Evolutionary conservation across 2,888 invertebrate genomes (phyloP).

Genomic region (Eudemis profundana): DNA sequence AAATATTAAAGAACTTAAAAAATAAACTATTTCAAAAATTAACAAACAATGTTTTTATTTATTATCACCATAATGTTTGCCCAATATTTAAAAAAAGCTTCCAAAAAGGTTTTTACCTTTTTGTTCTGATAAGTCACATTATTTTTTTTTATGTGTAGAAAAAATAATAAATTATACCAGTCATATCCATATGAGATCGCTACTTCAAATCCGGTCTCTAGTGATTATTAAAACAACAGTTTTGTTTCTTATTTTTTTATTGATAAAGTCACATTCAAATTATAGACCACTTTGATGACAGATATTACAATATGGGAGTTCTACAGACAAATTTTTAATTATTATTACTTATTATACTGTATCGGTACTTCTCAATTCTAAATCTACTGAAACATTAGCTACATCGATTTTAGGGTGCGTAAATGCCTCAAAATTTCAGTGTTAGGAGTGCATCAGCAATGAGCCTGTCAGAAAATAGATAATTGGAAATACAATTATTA

Average conservation of each 20-base stretch:
- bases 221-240: conserved; percentile 45
- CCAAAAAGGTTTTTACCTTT: too few relatives aligned
- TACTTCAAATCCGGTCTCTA: too few relatives aligned
- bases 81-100: too few relatives aligned
- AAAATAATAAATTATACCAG: too few relatives aligned
- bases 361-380: conserved; percentile 81
- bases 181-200: too few relatives aligned
- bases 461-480: conserved; percentile 73
- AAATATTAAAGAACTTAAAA: too few relatives aligned
- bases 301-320: conserved; percentile 76
- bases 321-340: conserved; percentile 80
- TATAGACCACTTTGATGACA: conserved; percentile 83
- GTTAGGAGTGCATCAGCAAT: conserved; percentile 69
- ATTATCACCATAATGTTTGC: too few relatives aligned
- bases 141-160: too few relatives aligned
- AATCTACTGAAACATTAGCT: conserved; percentile 77
- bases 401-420: conserved; percentile 78
- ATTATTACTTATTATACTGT: conserved; percentile 77
- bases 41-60: too few relatives aligned
- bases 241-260: conserved; percentile 80
- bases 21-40: too few relatives aligned
- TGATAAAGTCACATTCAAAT: conserved; percentile 86
- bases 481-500: conserved; percentile 73
- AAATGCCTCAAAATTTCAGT: conserved; percentile 81
- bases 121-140: too few relatives aligned